A percentile compares a stretch with the other conserved stretches of the same genome.
phyloP scores from a whole-genome alignment of 1,140 invertebrate species.

The Brachionus koreanus region DNA sequence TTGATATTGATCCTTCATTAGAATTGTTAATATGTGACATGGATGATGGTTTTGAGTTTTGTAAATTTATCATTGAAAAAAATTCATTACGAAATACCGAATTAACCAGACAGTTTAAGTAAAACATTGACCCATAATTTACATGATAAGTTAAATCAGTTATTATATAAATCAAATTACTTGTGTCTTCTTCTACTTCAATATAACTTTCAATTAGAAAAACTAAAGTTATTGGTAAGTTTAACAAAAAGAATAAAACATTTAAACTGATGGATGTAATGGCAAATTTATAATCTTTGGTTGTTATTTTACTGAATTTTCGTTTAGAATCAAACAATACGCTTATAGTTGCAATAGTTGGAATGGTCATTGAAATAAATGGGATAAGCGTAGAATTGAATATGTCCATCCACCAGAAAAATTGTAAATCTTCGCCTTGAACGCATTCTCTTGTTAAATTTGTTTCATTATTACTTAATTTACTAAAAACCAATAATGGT shows the following conservation, averaged over 20 bases:
- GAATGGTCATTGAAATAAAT: background rate
- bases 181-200: background rate
- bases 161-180: background rate
- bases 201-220: background rate
- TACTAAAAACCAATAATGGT: background rate
- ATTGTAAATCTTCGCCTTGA: background rate
- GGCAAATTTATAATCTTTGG: background rate
- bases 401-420: constrained; percentile 13
- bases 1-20: background rate
- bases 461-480: background rate
- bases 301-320: background rate
- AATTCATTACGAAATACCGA: background rate
- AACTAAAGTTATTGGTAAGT: background rate
- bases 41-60: background rate
- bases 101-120: background rate
- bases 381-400: background rate
- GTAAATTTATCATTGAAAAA: background rate
- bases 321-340: background rate
- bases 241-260: background rate
- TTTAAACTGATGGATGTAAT: background rate
- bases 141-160: background rate
- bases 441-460: background rate
- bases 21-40: background rate
- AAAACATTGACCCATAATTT: constrained; percentile 13
- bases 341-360: background rate